Conservation (phyloP, 2,888 invertebrate species). For the Epinotia ramella region DNA sequence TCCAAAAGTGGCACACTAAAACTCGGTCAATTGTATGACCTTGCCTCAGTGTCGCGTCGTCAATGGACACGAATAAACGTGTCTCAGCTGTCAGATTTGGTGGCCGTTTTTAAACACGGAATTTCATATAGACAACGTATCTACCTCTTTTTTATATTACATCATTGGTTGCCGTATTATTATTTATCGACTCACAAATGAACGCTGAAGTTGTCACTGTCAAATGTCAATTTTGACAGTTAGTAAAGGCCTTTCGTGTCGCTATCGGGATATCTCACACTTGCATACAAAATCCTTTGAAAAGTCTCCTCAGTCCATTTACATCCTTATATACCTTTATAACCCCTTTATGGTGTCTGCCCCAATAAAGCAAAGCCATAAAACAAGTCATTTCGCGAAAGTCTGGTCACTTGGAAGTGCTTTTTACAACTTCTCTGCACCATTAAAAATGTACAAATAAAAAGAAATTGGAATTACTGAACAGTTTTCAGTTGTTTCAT, state of each 20-base stretch:
- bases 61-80: too few relatives aligned
- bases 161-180: too few relatives aligned
- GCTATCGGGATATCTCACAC: background rate
- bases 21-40: too few relatives aligned
- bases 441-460: constrained; percentile 8
- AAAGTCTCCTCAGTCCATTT: constrained; percentile 7
- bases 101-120: too few relatives aligned
- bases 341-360: constrained; percentile 7
- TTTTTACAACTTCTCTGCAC: constrained; percentile 18
- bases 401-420: constrained; percentile 24
- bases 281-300: background rate
- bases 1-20: too few relatives aligned
- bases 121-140: too few relatives aligned
- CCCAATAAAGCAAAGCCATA: constrained; percentile 23
- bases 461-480: constrained; percentile 4
- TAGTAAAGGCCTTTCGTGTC: background rate
- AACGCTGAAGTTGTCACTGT: background rate
- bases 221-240: background rate
- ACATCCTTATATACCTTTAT: background rate
- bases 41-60: too few relatives aligned
- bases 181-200: too few relatives aligned
- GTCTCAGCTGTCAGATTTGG: too few relatives aligned
- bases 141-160: too few relatives aligned
- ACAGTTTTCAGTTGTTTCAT: background rate
- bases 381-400: constrained; percentile 17